These are phyloP conservation scores for Babyrousa celebensis DNA, from an alignment of 2,797 vertebrate species.

Conservation along the genomic window DNA sequence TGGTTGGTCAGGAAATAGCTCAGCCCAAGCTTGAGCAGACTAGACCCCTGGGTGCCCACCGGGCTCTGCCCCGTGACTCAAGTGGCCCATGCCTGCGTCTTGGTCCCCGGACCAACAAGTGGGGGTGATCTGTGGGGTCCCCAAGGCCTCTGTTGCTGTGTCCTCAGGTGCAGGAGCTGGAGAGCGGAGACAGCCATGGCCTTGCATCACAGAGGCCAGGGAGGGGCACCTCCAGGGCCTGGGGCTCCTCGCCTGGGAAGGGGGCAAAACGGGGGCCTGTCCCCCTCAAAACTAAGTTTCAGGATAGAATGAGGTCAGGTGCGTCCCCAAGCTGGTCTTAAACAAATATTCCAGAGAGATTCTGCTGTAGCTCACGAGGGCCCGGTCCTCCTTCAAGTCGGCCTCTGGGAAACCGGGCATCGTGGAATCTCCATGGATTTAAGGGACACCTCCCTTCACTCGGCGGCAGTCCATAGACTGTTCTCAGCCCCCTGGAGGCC, in stretches of 20 bases:
- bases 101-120: no score
- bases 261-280: accelerated
- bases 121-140: no score
- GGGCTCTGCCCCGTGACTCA: accelerated
- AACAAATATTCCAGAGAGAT: no score
- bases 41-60: accelerated
- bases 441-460: accelerated
- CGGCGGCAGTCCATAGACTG: accelerated
- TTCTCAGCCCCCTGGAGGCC: accelerated
- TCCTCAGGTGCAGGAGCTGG: no score
- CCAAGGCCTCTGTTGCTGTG: no score
- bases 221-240: neutral
- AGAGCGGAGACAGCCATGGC: accelerated
- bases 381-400: neutral
- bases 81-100: neutral
- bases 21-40: no score
- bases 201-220: accelerated
- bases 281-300: neutral
- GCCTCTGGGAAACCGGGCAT: accelerated
- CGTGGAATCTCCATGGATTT: neutral
- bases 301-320: neutral
- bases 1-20: no score
- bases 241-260: neutral
- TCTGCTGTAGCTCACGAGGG: accelerated
- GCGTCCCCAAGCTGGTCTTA: neutral